Base-by-base conservation (phyloP, 2,888 invertebrate species). In the Lamellibrachia satsuma region DNA sequence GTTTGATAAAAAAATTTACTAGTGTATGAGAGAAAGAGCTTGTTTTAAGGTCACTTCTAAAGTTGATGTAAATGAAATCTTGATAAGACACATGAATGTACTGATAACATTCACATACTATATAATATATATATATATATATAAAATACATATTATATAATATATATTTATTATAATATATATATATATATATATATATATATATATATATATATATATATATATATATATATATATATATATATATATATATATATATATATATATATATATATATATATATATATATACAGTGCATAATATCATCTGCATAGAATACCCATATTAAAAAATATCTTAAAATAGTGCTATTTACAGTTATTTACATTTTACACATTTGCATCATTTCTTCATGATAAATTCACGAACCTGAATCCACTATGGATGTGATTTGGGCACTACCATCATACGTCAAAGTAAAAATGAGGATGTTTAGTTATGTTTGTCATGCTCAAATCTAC, bases 341-440 rank as follows among this genome's bases (percentile, higher is more conserved):
- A 75, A 75, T 75, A 75, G 75, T 75, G 75, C 22, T 75, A 75
- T 75, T 75, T 75, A 75, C 75, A 75, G 75, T n/a, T 75, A 75
- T 75, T 75, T 75, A 75, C 75, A 75, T 75, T 75, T 75, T 75
- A 75, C 75, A 75, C 75, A 75, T 0, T 75, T 75, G 22, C 15
- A 3, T 75, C n/a, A 75, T 15, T 22, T 75, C 11, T 75, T 75
- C 22, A 75, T 75, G n/a, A n/a, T 75, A 75, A 75, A 7, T 75
- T n/a, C 75, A 75, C 22, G 22, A 75, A 75, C 15, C 15, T 22
- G 75, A 75, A 75, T 6, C n/a, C 75, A 75, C 75, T 3, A 75
- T 22, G 3, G 22, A 75, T 39, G 75, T 75, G 75, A 15, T 22
- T 75, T 75, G 15, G 15, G 75, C 75, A 75, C n/a, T 75, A 22